Evolutionary conservation across 2,888 invertebrate species (phyloP).

Genomic region (Ormyrus pomaceus): DNA sequence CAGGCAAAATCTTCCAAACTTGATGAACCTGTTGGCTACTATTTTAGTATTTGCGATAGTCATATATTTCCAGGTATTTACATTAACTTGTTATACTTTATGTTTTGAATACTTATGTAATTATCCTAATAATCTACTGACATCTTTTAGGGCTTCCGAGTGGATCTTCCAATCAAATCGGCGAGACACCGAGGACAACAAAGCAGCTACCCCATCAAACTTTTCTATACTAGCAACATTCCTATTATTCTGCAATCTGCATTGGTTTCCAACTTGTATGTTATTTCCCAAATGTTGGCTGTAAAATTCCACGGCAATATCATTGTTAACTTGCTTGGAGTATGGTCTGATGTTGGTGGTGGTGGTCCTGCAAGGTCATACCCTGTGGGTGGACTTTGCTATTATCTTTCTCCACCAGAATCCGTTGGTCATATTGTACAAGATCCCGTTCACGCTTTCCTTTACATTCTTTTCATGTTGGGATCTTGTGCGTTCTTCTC

Average conservation of each 20-base stretch:
- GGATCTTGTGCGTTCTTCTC: conserved; percentile 99
- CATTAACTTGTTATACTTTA: conserved; percentile 35
- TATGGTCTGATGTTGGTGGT: conserved; percentile 99
- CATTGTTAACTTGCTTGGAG: conserved; percentile 96
- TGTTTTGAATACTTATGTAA: conserved; percentile 13
- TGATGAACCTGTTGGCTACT: conserved; percentile 99
- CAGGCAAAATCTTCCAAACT: conserved; percentile 98
- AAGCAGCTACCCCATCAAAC: conserved; percentile 99
- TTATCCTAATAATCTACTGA: not conserved
- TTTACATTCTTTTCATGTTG: conserved; percentile 99
- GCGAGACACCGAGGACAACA: conserved; percentile 99
- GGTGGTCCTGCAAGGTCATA: conserved; percentile 95
- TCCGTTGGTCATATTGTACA: conserved; percentile 95
- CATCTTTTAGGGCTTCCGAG: conserved; percentile 92
- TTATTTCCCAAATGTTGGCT: conserved; percentile 99
- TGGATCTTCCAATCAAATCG: conserved; percentile 99
- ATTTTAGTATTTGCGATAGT: conserved; percentile 99
- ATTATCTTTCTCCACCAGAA: conserved; percentile 99
- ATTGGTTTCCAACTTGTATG: conserved; percentile 98
- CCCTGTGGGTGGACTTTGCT: conserved; percentile 98
- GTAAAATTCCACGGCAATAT: conserved; percentile 99
- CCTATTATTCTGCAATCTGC: conserved; percentile 99
- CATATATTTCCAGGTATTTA: conserved; percentile 97
- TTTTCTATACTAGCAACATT: conserved; percentile 99
- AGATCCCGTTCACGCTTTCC: conserved; percentile 96